Conservation (phyloP, 2,888 invertebrate species). For the Aricia artaxerxes region DNA sequence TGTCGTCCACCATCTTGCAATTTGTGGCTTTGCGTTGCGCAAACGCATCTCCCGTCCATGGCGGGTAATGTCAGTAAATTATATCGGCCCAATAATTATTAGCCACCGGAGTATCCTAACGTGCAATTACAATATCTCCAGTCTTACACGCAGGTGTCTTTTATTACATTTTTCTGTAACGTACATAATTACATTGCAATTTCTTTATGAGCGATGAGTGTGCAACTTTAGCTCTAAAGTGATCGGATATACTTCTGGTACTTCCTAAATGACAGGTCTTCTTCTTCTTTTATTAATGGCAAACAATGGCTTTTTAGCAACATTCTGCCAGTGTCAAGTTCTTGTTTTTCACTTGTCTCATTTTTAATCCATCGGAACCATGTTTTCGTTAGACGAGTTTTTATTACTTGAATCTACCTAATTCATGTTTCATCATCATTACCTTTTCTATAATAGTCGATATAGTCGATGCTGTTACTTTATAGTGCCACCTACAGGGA, state of each 20-base stretch:
- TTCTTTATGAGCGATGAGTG: neutral
- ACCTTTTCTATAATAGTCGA: neutral
- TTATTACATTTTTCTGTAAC: slow-evolving; percentile 26
- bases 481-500: neutral
- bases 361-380: no score
- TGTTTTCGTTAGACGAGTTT: neutral
- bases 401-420: neutral
- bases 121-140: slow-evolving; percentile 15
- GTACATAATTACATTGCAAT: neutral
- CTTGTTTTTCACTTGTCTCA: no score
- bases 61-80: slow-evolving; percentile 70
- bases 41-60: slow-evolving; percentile 66
- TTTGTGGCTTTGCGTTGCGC: slow-evolving; percentile 59
- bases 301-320: no score
- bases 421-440: neutral
- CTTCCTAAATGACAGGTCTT: neutral
- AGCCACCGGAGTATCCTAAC: slow-evolving; percentile 48
- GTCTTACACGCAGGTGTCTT: slow-evolving; percentile 17
- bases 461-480: neutral
- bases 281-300: no score
- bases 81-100: slow-evolving; percentile 60
- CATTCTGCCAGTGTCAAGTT: no score
- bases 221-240: neutral
- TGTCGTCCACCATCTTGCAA: slow-evolving; percentile 65
- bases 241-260: neutral